Percentiles rank a stretch among this genome's conserved stretches.
Evolutionary conservation across 2,888 invertebrate genomes (phyloP).

Genomic region (Fragum fragum): DNA sequence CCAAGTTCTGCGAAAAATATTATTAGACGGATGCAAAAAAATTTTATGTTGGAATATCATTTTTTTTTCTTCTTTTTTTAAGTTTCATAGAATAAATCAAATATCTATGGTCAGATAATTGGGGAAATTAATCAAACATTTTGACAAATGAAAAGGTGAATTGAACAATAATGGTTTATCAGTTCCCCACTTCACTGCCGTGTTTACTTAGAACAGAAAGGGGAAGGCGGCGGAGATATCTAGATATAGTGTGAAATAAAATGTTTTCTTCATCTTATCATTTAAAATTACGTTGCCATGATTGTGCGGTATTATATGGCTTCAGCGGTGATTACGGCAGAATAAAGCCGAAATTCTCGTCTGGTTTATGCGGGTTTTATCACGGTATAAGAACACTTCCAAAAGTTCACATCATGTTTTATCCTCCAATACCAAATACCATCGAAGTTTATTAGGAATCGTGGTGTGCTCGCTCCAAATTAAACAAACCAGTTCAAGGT

Average conservation of each 20-base stretch:
- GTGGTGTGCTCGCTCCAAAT: background rate
- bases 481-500: constrained; percentile 1
- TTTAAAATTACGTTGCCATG: constrained; percentile 7
- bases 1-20: too few species aligned
- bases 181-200: too few species aligned
- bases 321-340: background rate
- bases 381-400: constrained; percentile 6
- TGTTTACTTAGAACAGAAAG: too few species aligned
- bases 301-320: constrained; percentile 8
- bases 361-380: constrained; percentile 1
- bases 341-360: constrained; percentile 13
- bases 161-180: too few species aligned
- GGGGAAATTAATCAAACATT: too few species aligned
- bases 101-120: too few species aligned
- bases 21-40: too few species aligned
- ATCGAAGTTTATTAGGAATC: background rate
- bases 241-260: background rate
- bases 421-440: background rate
- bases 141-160: too few species aligned
- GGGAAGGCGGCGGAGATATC: background rate
- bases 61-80: too few species aligned
- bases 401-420: constrained; percentile 6
- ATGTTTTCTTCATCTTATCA: constrained; percentile 10
- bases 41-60: too few species aligned
- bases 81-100: too few species aligned